Evolutionary conservation across 2,888 invertebrate genomes (phyloP).

Genomic region (Phengaris arion): DNA sequence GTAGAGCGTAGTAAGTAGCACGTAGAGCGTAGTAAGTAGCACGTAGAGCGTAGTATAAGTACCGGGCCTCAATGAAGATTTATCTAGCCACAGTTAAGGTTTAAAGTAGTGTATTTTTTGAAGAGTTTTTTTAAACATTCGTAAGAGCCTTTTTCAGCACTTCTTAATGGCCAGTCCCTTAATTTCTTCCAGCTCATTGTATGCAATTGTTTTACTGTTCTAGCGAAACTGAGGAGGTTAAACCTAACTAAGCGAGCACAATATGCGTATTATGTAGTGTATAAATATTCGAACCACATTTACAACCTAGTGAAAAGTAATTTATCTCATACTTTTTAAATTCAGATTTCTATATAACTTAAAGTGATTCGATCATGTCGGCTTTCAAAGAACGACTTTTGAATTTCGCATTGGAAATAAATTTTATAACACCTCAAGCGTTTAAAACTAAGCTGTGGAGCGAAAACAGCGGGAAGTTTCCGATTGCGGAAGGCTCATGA

Average conservation of each 20-base stretch:
- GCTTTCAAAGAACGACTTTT: neutral
- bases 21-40: neutral
- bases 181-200: too few relatives aligned
- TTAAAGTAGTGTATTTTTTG: too few relatives aligned
- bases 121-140: too few relatives aligned
- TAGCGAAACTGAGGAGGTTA: too few relatives aligned
- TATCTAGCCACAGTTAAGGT: too few relatives aligned
- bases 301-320: neutral
- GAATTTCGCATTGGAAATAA: slow-evolving; percentile 27
- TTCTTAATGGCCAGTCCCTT: too few relatives aligned
- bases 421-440: slow-evolving; percentile 31
- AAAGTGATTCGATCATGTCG: neutral
- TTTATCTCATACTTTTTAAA: neutral
- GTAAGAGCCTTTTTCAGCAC: too few relatives aligned
- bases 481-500: slow-evolving; percentile 47
- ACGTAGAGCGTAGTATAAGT: neutral
- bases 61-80: too few relatives aligned
- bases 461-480: slow-evolving; percentile 58
- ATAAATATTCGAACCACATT: too few relatives aligned
- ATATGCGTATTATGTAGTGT: too few relatives aligned
- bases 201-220: too few relatives aligned
- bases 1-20: neutral
- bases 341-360: neutral
- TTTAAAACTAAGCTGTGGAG: slow-evolving; percentile 43
- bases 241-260: too few relatives aligned